Evolutionary conservation across 2,113 vertebrate species (phyloP).

Genomic region (human (Homo sapiens)): GRCh38 chr5:137150001-137150500

Average conservation of each 20-base stretch:
- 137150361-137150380: neutral
- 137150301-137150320: neutral
- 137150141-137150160: neutral
- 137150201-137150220: neutral
- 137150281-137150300: neutral
- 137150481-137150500: neutral
- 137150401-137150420: neutral
- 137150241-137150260: neutral
- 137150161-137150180: neutral
- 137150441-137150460: neutral
- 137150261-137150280: fast-evolving
- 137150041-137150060: neutral
- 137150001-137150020: neutral
- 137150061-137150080: neutral
- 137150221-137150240: neutral
- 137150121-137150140: neutral
- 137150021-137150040: neutral
- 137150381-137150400: neutral
- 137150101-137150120: neutral
- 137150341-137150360: neutral
- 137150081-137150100: neutral
- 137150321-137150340: neutral
- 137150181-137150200: neutral
- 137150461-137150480: neutral
- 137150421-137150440: neutral